Base-by-base conservation (phyloP, 1,140 invertebrate species). In the Lordiphosa mommai region DNA sequence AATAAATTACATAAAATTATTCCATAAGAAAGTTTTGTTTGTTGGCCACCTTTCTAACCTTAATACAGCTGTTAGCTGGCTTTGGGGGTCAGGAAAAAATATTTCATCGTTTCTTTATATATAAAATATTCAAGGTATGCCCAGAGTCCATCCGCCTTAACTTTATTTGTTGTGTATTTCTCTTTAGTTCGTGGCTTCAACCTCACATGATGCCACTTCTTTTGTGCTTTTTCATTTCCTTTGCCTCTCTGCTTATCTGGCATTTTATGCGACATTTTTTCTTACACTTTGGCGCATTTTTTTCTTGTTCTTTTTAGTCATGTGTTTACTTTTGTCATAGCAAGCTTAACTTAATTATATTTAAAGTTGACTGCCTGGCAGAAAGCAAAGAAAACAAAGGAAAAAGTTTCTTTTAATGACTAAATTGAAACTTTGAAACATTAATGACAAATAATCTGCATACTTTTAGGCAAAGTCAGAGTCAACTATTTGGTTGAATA, bases 401-500 rank as follows among this genome's bases (percentile, higher is more conserved):
- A 10, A 41, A 71, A 76, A 65, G 65, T 65, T 74, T 65, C 14
- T 49, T 52, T 58, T 65, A 80, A 80, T 71, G 70, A 82, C 60
- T 70, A 27, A 80, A 79, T 73, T 64, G 65, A 79, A 72, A 82
- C 44, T 74, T 74, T 58, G 56, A 57, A 52, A 69, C 52, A 80
- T 74, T 71, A 82, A 61, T 66, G 76, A 13, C 52, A 82, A 82
- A 82, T 76, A 76, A 82, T 82, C 77, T 84, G 72, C 76, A 82
- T 82, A 77, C 55, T 79, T 69, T 37, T 27, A 23, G 13, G 33
- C 41, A 38, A 41, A 53, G n/a, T n/a, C n/a, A n/a, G 48, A 68
- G 57, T 53, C 29, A 36, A 38, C 56, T 55, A 57, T 66, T 69
- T 29, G 41, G 60, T 27, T 46, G 55, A 61, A n/a, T n/a, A 37